phyloP scores from a whole-genome alignment of 2,113 vertebrate genomes.

The Cololabis saira region DNA sequence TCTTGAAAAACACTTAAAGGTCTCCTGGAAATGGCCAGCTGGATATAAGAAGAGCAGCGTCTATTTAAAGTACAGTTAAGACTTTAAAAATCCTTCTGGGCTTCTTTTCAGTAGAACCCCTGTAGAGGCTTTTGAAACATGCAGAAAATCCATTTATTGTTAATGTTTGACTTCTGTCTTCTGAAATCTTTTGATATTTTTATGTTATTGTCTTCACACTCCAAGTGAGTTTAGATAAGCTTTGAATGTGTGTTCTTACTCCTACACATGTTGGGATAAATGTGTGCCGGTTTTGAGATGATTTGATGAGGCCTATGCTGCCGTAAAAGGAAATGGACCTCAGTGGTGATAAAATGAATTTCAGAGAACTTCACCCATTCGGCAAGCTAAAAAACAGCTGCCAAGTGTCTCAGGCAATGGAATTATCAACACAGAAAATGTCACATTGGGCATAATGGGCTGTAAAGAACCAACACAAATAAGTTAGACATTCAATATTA shows the following conservation, averaged over 20 bases:
- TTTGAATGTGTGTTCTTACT: conserved; percentile 33
- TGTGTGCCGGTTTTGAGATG: conserved; percentile 11
- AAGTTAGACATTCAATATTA: background rate
- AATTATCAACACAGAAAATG: conserved; percentile 20
- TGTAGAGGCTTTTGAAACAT: background rate
- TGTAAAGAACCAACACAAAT: conserved; percentile 9
- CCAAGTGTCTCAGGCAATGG: conserved; percentile 1
- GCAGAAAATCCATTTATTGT: conserved; percentile 17
- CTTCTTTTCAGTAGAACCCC: conserved; percentile 14
- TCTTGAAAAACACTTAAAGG: too few species aligned
- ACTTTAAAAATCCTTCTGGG: conserved; percentile 9
- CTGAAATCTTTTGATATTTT: conserved; percentile 40
- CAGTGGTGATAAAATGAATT: conserved; percentile 29
- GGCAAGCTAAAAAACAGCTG: conserved; percentile 7
- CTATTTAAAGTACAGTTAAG: background rate
- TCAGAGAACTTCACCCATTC: conserved; percentile 17
- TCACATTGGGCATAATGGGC: conserved; percentile 3
- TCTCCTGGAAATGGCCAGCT: background rate
- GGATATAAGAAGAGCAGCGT: too few species aligned
- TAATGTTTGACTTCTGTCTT: conserved; percentile 31
- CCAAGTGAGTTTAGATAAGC: conserved; percentile 41
- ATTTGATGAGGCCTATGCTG: conserved; percentile 23
- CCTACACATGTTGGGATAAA: conserved; percentile 38
- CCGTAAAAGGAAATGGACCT: conserved; percentile 27
- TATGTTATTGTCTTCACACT: conserved; percentile 34